Evolutionary conservation across 2,113 vertebrate species (phyloP).

Genomic region (Enhydra lutris): DNA sequence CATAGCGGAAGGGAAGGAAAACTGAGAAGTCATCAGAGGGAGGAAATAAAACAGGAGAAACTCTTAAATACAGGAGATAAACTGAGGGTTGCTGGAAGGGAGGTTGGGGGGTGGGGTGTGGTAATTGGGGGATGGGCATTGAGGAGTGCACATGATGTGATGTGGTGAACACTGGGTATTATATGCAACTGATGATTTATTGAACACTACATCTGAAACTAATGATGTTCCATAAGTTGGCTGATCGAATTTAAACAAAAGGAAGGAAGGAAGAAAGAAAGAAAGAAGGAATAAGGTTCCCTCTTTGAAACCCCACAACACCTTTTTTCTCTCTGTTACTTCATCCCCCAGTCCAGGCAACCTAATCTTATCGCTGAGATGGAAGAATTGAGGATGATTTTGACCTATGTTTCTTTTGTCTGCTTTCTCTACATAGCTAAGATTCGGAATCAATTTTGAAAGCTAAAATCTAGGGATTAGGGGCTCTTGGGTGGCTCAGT

Average conservation of each 20-base stretch:
- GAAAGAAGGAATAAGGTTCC: no score
- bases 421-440: background rate
- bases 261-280: no score
- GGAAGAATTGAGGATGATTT: background rate
- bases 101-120: no score
- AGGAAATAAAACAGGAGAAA: background rate
- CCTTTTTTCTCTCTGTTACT: background rate
- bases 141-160: background rate
- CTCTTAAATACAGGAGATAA: background rate
- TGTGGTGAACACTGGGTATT: background rate
- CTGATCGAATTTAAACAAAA: background rate
- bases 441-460: background rate
- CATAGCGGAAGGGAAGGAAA: background rate
- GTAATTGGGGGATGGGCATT: background rate
- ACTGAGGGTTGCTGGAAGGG: background rate
- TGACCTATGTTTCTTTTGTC: background rate
- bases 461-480: background rate
- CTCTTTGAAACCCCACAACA: background rate
- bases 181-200: background rate
- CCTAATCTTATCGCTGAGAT: background rate
- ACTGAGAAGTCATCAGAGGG: background rate
- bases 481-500: no score
- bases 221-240: no score
- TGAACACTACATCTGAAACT: background rate
- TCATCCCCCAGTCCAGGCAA: background rate